Evolutionary conservation across 2,113 vertebrate species (phyloP), one percentile per base, ranked within the genome.

Genomic region (Lampris megalopsis): DNA sequence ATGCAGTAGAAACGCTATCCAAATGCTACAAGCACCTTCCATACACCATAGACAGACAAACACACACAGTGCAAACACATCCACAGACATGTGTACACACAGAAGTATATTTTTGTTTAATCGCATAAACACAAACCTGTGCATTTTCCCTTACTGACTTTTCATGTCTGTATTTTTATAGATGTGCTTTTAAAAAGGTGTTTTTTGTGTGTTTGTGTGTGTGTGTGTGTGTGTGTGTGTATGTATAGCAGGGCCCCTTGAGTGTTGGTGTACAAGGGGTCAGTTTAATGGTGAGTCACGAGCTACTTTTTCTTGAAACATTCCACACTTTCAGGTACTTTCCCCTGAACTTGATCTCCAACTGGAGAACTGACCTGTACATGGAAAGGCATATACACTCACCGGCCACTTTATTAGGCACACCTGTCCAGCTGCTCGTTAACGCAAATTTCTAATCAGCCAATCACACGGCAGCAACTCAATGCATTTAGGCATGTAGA

Each of bases 211-310:
- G 40, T 47, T 43, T 68, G 24, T 13, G 10, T 56, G 72, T 54
- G 24, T 24, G 24, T 24, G 24, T 50, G 13, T 8, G 2, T 78
- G 54, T 80, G 45, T 75, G 36, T 77, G 53, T 77, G 2, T 77
- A 63, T 52, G 5, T 66, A 40, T 80, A 76, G 42, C 85, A 99
- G 97, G 96, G 97, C 85, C 96, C 96, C 1, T 93, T 99, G 86
- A 93, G 93, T 79, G 93, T 95, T 58, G 95, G 95, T 58, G 90
- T 96, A 8, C 97, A 97, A 86, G 97, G 96, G 92, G 75, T 79
- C 79, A 96, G 95, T 92, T 90, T 99, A 42, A 94, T 95, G 95
- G 97, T 98, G 76, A 95, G 94, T 79, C 50, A 24, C 38, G 13
- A 13, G 11, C 13, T 11, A 24, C 50, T 50, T 73, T 68, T 4